phyloP scores from a whole-genome alignment of 2,888 invertebrate species.

The Itoplectis maculator region DNA sequence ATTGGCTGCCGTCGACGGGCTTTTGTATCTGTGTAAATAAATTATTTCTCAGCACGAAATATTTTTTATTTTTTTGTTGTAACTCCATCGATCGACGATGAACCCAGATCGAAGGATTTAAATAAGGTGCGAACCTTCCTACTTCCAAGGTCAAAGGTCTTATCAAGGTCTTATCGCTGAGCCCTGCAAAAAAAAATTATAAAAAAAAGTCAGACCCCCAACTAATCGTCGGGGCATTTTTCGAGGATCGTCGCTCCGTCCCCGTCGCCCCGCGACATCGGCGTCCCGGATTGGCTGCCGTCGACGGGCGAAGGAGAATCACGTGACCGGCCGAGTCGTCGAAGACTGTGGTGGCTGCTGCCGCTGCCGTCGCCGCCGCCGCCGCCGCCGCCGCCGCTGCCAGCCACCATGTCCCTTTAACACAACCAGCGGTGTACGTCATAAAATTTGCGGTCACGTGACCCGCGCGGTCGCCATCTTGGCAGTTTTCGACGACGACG shows the following conservation, averaged over 20 bases:
- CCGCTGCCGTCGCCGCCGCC: no score
- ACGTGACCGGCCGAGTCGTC: constrained; percentile 8
- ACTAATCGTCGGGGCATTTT: constrained; percentile 3
- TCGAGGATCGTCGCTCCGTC: constrained; percentile 51
- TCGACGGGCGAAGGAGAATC: background rate
- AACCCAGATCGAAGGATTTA: no score
- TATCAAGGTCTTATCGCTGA: no score
- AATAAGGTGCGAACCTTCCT: no score
- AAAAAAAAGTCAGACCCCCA: no score
- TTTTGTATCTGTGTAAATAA: constrained; percentile 53
- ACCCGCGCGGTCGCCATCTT: constrained; percentile 78
- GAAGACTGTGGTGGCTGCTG: background rate
- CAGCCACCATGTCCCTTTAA: constrained; percentile 77
- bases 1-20: constrained; percentile 1
- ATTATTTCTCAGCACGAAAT: constrained; percentile 25
- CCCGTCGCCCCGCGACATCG: background rate
- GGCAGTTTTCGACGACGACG: constrained; percentile 79
- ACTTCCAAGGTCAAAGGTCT: no score
- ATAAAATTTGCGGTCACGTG: constrained; percentile 81
- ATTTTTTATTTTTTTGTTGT: background rate
- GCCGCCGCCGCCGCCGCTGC: background rate
- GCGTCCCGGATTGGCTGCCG: constrained; percentile 19
- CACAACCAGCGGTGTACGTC: constrained; percentile 75
- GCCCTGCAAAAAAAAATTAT: no score
- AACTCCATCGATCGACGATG: background rate